Conservation (phyloP, 64 coral and sea anemone species). For the Orbicella faveolata region DNA sequence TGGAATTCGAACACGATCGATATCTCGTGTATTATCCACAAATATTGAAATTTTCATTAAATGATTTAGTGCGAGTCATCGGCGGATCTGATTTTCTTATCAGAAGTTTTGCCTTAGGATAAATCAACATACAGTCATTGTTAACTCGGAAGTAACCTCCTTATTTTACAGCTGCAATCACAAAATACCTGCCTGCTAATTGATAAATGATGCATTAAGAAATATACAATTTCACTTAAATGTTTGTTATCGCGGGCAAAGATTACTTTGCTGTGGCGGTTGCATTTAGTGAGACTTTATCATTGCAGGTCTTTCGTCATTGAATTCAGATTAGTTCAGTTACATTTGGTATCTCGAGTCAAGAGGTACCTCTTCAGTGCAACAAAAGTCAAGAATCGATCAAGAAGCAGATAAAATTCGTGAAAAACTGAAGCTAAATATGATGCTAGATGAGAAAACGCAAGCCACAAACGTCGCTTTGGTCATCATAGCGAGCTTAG, state of each 20-base stretch:
- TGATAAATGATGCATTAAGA: not conserved
- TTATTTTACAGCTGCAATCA: not conserved
- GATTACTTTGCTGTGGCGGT: not conserved
- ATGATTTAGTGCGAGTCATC: no score
- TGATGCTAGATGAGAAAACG: not conserved
- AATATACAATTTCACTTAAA: not conserved
- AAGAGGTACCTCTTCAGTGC: no score
- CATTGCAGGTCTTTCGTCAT: not conserved
- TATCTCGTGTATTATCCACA: no score
- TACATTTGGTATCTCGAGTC: not conserved
- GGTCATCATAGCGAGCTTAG: constrained; percentile 8
- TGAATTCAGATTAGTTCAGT: not conserved
- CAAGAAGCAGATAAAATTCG: not conserved
- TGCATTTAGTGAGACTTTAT: not conserved
- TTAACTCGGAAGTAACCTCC: not conserved
- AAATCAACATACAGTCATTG: not conserved
- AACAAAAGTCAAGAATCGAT: no score
- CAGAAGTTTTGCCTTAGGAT: not conserved
- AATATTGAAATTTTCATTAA: no score
- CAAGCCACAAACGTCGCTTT: not conserved
- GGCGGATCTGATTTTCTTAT: no score
- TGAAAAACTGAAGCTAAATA: not conserved
- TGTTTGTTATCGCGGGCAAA: not conserved
- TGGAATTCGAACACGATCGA: no score
- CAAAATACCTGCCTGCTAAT: not conserved